Evolutionary conservation across 2,888 invertebrate genomes (phyloP).

Genomic region (Xanthorhoe spadicearia): DNA sequence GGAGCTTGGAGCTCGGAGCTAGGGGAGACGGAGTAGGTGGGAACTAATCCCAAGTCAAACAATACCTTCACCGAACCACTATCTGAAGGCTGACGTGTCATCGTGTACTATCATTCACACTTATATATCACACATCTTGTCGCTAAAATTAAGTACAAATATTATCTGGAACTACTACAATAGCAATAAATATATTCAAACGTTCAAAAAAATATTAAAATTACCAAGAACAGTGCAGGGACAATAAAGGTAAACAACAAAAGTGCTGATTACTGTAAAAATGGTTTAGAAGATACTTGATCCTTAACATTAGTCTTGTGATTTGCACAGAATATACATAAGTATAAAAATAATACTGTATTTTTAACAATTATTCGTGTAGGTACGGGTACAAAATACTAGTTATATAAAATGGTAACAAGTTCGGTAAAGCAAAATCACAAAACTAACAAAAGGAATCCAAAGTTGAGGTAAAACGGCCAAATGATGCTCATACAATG

Average conservation of each 20-base stretch:
- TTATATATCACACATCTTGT: conserved; percentile 20
- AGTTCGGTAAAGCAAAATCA: conserved; percentile 61
- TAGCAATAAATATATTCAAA: conserved; percentile 13
- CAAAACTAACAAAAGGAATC: conserved; percentile 60
- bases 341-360: conserved; percentile 67
- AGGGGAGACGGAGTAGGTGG: neutral
- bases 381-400: conserved; percentile 55
- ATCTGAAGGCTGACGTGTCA: conserved; percentile 11
- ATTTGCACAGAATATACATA: conserved; percentile 51
- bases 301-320: conserved; percentile 52
- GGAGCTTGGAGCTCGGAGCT: no score
- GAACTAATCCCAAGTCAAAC: neutral
- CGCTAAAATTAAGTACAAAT: conserved; percentile 30
- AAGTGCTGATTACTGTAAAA: conserved; percentile 16
- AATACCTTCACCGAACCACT: neutral
- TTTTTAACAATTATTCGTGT: conserved; percentile 51
- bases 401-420: conserved; percentile 66
- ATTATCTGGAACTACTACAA: conserved; percentile 23
- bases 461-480: conserved; percentile 56
- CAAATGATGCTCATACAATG: conserved; percentile 43
- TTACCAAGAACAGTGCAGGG: conserved; percentile 11
- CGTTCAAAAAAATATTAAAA: conserved; percentile 10
- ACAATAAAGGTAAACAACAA: conserved; percentile 11
- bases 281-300: conserved; percentile 22
- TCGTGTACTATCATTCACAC: conserved; percentile 18